A percentile compares a stretch with the other conserved stretches of the same genome.
Evolutionary conservation across 2,113 vertebrate genomes (phyloP).

Genomic region (Larimichthys polyactis): DNA sequence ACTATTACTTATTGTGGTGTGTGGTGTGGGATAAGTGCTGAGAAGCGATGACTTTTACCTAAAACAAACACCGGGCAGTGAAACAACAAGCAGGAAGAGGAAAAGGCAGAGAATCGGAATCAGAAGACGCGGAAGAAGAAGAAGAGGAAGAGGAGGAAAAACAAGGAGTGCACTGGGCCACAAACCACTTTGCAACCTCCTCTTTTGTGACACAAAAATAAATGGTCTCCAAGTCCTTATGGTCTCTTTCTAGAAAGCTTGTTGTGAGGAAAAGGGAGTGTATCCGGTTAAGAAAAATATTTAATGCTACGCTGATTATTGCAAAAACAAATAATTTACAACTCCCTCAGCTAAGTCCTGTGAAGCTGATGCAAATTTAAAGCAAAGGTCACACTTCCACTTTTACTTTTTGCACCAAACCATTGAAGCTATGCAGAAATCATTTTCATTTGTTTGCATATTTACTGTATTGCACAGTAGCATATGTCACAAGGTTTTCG

Average conservation of each 20-base stretch:
- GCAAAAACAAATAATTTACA: neutral
- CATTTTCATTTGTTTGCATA: too few relatives aligned
- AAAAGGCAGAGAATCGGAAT: slow-evolving; percentile 1
- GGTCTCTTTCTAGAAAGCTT: neutral
- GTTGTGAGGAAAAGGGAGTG: neutral
- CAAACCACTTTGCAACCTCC: neutral
- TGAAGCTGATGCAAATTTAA: neutral
- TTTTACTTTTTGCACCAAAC: neutral
- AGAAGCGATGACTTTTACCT: slow-evolving; percentile 53
- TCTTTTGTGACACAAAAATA: neutral
- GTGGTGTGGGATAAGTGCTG: slow-evolving; percentile 59
- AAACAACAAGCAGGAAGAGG: slow-evolving; percentile 28
- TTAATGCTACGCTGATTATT: neutral
- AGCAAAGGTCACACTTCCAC: neutral
- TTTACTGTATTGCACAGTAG: too few relatives aligned
- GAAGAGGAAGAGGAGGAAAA: neutral
- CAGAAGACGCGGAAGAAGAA: neutral
- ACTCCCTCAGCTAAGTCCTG: neutral
- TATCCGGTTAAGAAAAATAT: neutral
- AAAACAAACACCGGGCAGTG: slow-evolving; percentile 55
- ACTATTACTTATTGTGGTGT: slow-evolving; percentile 68
- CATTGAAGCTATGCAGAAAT: neutral
- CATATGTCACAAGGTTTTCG: too few relatives aligned
- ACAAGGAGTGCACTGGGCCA: neutral
- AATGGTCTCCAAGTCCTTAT: neutral